These are phyloP conservation scores for Phortica magna DNA, from an alignment of 2,888 invertebrate genomes.

Conservation along the genomic window DNA sequence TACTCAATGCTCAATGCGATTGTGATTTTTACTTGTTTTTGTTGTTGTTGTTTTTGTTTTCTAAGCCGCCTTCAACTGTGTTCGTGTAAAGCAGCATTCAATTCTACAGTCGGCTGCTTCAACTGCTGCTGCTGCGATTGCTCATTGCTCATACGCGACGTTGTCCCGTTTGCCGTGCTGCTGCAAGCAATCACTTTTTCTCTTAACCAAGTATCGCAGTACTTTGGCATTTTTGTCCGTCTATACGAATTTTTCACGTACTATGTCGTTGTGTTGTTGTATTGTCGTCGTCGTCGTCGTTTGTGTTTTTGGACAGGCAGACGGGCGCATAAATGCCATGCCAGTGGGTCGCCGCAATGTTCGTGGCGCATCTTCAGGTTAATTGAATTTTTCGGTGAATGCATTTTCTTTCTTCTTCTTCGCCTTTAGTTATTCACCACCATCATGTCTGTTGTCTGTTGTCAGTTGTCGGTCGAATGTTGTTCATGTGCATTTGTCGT, in stretches of 20 bases:
- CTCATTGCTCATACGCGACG: slow-evolving; percentile 36
- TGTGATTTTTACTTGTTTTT: slow-evolving; percentile 20
- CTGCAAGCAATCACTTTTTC: slow-evolving; percentile 38
- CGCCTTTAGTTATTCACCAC: neutral
- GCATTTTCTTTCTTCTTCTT: slow-evolving; percentile 46
- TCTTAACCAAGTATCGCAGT: slow-evolving; percentile 41
- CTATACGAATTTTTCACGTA: neutral
- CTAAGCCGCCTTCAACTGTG: neutral
- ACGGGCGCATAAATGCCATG: slow-evolving; percentile 56
- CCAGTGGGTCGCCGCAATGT: slow-evolving; percentile 24
- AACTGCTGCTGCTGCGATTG: neutral
- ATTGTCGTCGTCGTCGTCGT: neutral
- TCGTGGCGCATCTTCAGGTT: slow-evolving; percentile 67
- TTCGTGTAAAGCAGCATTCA: slow-evolving; percentile 18
- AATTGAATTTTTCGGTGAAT: slow-evolving; percentile 67
- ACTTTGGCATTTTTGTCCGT: slow-evolving; percentile 9
- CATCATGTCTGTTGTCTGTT: neutral
- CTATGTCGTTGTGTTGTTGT: neutral
- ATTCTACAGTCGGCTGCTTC: slow-evolving; percentile 12
- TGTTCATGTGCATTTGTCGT: slow-evolving; percentile 34
- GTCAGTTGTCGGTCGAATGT: neutral
- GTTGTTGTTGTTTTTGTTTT: slow-evolving; percentile 2
- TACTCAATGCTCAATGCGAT: slow-evolving; percentile 59
- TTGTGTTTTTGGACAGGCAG: neutral
- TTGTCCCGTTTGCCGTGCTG: slow-evolving; percentile 48